Conservation (phyloP, 2,113 vertebrate genomes). For the sheep (Ovis aries) region DNA sequence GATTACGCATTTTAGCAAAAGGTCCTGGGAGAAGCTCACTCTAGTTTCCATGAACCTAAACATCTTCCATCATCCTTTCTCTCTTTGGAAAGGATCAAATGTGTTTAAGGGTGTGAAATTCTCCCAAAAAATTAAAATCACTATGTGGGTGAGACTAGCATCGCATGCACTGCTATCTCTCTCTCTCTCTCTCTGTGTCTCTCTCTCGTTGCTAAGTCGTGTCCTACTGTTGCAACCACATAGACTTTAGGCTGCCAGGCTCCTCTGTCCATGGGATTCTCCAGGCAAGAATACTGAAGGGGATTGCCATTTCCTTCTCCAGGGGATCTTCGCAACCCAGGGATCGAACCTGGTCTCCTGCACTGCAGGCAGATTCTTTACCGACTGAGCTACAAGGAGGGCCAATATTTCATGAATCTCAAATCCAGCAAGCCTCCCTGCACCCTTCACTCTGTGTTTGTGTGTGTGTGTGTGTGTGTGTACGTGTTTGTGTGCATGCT, state of each 20-base stretch:
- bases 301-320: neutral
- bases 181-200: neutral
- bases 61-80: neutral
- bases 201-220: neutral
- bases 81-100: neutral
- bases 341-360: neutral
- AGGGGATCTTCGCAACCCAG: neutral
- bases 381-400: neutral
- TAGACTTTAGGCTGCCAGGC: neutral
- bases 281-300: neutral
- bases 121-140: neutral
- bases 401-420: neutral
- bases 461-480: neutral
- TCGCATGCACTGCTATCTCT: neutral
- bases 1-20: neutral
- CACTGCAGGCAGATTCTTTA: neutral
- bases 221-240: neutral
- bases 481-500: neutral
- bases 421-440: neutral
- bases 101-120: neutral
- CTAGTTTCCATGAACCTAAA: neutral
- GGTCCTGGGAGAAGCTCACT: neutral
- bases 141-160: neutral
- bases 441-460: neutral
- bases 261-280: neutral